These are phyloP conservation scores for Noctua janthe DNA, from an alignment of 2,888 invertebrate species.

Conservation along the genomic window DNA sequence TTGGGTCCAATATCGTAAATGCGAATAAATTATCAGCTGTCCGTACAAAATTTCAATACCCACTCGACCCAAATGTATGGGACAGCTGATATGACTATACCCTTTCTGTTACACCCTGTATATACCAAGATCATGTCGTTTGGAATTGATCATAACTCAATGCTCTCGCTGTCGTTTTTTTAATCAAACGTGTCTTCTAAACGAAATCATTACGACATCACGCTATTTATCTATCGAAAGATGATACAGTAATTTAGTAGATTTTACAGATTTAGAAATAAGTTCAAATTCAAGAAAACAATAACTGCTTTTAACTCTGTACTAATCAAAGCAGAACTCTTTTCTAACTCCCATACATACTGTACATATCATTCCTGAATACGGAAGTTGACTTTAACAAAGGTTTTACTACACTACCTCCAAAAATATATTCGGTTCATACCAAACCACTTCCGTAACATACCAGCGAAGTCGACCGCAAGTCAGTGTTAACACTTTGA, in stretches of 20 bases:
- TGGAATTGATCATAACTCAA: not conserved
- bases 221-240: not conserved
- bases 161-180: not conserved
- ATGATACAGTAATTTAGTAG: not conserved
- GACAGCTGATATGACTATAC: no score
- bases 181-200: not conserved
- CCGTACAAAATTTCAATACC: no score
- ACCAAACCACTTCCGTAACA: conserved; percentile 29
- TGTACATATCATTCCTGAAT: not conserved
- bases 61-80: no score
- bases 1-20: no score
- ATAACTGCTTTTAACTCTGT: not conserved
- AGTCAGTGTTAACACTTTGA: not conserved
- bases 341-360: not conserved
- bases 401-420: not conserved
- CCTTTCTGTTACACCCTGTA: no score
- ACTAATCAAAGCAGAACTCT: not conserved
- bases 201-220: not conserved
- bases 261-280: not conserved
- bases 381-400: conserved; percentile 1
- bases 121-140: not conserved
- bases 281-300: no score
- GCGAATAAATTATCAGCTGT: no score
- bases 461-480: not conserved
- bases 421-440: not conserved